Evolutionary conservation across 2,888 invertebrate genomes (phyloP), one percentile per base, ranked within the genome.

Genomic region (Gerris lacustris): DNA sequence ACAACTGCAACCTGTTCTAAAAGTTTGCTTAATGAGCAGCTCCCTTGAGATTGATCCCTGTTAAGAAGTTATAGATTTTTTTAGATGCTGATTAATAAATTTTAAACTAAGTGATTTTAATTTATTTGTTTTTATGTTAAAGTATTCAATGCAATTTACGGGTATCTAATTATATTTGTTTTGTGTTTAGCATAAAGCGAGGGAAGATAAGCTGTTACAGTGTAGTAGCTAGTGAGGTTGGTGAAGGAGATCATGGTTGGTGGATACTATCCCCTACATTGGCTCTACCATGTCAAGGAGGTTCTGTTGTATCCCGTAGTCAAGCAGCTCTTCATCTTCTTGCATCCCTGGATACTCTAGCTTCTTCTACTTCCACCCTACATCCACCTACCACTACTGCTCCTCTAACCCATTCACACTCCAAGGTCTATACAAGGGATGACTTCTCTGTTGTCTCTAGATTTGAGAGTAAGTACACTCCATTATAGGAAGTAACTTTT

Each of bases 271-370:
- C 73, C 45, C 74, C 74, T 43, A 92, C 93, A 79, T 80, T 96
- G 70, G 88, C 94, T 0, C 84, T 96, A 69, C 94, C 95, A 0
- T 85, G 86, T 1, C 85, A 86, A 62, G 81, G 85, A 5, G 87
- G 85, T 72, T 88, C 88, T 74, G 85, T 84, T 44, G 87, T 92
- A 5, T 91, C 92, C 0, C 85, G 94, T 70, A 88, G 91, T 73
- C 94, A 96, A 80, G 91, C 93, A n/a, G 94, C 94, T 0, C 84
- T 96, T 72, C 92, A 96, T 83, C 83, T 96, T 69, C 81, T 96
- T 69, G 93, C 92, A 6, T 94, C 93, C 78, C 83, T 96, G 77
- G 96, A 96, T 79, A 93, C 94, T 0, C 82, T 96, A 47, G 92
- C 91, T 0, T 87, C 89, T 69, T 91, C 91, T 0, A 89, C 92